These are phyloP conservation scores for Florisuga fusca DNA, from an alignment of 2,797 vertebrate genomes.

Conservation along the genomic window DNA sequence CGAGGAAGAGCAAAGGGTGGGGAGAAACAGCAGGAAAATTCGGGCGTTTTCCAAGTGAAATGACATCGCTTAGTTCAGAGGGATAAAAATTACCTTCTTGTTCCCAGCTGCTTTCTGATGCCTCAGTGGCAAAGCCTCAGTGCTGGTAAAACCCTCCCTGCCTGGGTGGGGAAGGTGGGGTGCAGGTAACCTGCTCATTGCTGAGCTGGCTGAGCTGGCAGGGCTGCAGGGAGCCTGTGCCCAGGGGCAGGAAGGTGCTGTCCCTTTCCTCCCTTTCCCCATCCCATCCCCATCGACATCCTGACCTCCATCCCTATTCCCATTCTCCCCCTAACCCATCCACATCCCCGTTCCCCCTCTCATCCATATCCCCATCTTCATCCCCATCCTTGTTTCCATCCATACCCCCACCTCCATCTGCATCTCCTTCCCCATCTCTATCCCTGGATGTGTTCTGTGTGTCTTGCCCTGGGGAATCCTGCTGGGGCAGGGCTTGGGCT, in stretches of 20 bases:
- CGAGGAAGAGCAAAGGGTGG: not conserved
- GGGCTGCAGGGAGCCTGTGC: not conserved
- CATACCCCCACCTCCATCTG: no score
- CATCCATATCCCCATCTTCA: no score
- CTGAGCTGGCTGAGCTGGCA: not conserved
- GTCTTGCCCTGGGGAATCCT: no score
- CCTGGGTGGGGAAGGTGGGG: not conserved
- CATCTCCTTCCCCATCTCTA: no score
- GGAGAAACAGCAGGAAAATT: not conserved
- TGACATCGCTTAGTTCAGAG: not conserved
- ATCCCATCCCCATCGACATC: not conserved
- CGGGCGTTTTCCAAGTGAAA: not conserved
- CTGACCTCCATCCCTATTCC: rapidly evolving
- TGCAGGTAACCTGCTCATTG: not conserved
- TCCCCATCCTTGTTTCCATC: not conserved
- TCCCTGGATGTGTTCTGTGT: no score
- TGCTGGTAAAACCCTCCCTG: slow-evolving; percentile 10
- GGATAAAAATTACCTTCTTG: not conserved
- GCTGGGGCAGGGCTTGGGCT: no score
- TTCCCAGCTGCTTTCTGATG: not conserved
- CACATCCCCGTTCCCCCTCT: not conserved
- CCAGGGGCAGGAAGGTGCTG: not conserved
- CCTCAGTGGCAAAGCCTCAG: not conserved
- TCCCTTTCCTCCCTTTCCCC: not conserved
- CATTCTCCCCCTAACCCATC: rapidly evolving